These are phyloP conservation scores for Pantala flavescens DNA, from an alignment of 1,140 invertebrate species.

Conservation along the genomic window DNA sequence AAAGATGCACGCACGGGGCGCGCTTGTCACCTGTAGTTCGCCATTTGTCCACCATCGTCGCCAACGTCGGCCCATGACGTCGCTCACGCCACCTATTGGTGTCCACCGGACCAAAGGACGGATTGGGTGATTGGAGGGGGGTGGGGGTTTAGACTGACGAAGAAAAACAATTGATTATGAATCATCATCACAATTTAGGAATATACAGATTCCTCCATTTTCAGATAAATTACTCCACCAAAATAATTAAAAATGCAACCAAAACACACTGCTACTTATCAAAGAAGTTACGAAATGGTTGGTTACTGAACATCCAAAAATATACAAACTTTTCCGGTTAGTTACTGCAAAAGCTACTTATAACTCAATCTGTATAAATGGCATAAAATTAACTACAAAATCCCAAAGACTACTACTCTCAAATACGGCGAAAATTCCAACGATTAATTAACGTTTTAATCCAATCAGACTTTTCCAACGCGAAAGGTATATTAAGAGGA, in stretches of 20 bases:
- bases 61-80: constrained; percentile 6
- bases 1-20: neutral
- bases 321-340: neutral
- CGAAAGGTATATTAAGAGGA: neutral
- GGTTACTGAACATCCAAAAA: neutral
- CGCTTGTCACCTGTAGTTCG: constrained; percentile 7
- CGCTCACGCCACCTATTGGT: constrained; percentile 1
- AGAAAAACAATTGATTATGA: constrained; percentile 6
- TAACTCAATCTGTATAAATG: neutral
- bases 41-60: neutral
- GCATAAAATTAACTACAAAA: neutral
- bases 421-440: neutral
- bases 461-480: neutral
- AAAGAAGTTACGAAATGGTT: neutral
- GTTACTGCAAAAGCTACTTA: constrained; percentile 4
- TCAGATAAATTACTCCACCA: neutral
- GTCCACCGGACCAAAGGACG: neutral
- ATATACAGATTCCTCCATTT: neutral
- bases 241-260: neutral
- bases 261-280: neutral
- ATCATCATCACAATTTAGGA: neutral
- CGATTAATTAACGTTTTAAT: neutral
- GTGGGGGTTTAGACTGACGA: neutral
- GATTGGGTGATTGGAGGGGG: neutral
- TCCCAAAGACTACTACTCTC: constrained; percentile 1